These are phyloP conservation scores for Platysternon megacephalum DNA, from an alignment of 2,113 vertebrate genomes.

Conservation along the genomic window DNA sequence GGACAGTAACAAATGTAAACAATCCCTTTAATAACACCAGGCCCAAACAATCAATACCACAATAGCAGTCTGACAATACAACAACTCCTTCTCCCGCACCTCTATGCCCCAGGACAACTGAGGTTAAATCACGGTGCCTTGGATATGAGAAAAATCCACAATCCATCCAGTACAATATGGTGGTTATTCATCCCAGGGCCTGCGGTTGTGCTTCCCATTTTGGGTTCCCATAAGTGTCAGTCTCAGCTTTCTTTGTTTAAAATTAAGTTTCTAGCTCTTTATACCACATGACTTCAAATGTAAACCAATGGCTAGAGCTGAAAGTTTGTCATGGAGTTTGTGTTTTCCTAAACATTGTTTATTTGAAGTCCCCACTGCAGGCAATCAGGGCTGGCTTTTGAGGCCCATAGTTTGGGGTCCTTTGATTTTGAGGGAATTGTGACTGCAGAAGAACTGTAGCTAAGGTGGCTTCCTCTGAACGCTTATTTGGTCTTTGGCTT, in stretches of 20 bases:
- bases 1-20: background rate
- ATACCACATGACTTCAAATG: background rate
- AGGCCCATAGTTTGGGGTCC: background rate
- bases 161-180: background rate
- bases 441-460: background rate
- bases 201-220: background rate
- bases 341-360: background rate
- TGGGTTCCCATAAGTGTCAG: background rate
- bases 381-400: background rate
- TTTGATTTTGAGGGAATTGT: background rate
- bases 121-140: background rate
- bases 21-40: background rate
- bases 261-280: background rate
- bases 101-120: rapidly evolving
- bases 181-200: background rate
- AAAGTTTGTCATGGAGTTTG: rapidly evolving
- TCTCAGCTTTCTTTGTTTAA: background rate
- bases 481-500: background rate
- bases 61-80: background rate
- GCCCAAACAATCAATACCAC: background rate
- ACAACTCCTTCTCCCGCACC: background rate
- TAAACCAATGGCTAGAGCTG: rapidly evolving
- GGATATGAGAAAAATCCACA: background rate
- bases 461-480: background rate
- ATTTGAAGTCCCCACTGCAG: background rate